Conservation (phyloP, 2,797 vertebrate species). For the Xenentodon cancila region DNA sequence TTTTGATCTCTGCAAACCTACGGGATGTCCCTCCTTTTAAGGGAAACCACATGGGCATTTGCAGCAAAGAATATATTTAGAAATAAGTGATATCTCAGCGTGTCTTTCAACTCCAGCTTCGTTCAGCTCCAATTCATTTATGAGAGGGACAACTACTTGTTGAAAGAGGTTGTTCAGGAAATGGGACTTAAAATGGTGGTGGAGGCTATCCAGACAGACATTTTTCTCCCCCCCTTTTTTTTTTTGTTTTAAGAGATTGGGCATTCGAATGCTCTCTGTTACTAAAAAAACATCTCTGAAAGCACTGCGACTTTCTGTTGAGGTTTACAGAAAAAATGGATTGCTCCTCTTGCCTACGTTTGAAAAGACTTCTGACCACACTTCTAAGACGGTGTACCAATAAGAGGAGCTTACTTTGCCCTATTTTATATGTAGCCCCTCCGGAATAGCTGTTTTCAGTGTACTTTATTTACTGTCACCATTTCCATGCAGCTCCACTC, state of each 20-base stretch:
- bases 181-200: slow-evolving; percentile 59
- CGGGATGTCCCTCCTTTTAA: slow-evolving; percentile 64
- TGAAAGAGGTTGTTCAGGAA: slow-evolving; percentile 70
- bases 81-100: slow-evolving; percentile 76
- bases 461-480: slow-evolving; percentile 17
- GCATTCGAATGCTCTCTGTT: slow-evolving; percentile 47
- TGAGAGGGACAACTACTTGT: slow-evolving; percentile 71
- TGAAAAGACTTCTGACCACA: neutral
- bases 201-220: slow-evolving; percentile 52
- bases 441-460: neutral
- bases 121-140: slow-evolving; percentile 73
- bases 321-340: neutral
- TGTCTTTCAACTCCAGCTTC: slow-evolving; percentile 52
- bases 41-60: slow-evolving; percentile 52
- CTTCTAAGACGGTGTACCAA: too few relatives aligned
- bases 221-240: slow-evolving; percentile 5
- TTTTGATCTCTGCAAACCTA: slow-evolving; percentile 75
- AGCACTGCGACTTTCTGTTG: slow-evolving; percentile 34
- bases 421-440: neutral
- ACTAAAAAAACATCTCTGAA: slow-evolving; percentile 53
- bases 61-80: slow-evolving; percentile 69
- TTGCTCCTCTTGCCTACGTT: neutral
- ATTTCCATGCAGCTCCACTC: slow-evolving; percentile 15
- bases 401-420: too few relatives aligned
- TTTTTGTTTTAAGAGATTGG: slow-evolving; percentile 52